A percentile compares a stretch with the other conserved stretches of the same genome.
These are phyloP conservation scores for Achroia grisella DNA, from an alignment of 1,140 invertebrate genomes.

Conservation along the genomic window DNA sequence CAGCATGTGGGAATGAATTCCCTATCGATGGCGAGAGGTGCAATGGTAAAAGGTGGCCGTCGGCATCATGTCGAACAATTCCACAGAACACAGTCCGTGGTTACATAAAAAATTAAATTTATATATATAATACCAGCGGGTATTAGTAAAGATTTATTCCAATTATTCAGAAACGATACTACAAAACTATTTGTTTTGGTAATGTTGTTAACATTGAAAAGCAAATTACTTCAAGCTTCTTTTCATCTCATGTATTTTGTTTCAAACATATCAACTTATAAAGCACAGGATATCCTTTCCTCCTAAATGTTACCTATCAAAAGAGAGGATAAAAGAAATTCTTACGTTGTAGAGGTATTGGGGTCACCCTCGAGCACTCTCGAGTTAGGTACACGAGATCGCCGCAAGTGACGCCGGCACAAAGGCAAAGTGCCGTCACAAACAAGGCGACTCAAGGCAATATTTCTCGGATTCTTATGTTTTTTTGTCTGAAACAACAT, in stretches of 20 bases:
- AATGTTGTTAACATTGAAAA: no score
- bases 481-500: background rate
- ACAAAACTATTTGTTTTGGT: no score
- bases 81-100: no score
- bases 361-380: constrained; percentile 22
- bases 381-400: constrained; percentile 24
- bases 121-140: no score
- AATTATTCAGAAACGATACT: no score
- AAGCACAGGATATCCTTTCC: constrained; percentile 14
- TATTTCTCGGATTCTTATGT: background rate
- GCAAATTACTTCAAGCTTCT: no score
- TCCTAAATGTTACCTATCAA: constrained; percentile 19
- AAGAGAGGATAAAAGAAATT: constrained; percentile 23
- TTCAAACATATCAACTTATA: constrained; percentile 8
- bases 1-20: no score
- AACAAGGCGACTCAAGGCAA: background rate
- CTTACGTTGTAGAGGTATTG: constrained; percentile 11
- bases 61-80: no score
- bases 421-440: constrained; percentile 10
- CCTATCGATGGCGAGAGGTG: no score
- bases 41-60: no score
- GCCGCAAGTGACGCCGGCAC: constrained; percentile 12
- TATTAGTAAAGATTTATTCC: no score
- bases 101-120: no score
- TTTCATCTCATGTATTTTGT: constrained; percentile 6